Conservation (phyloP, 2,113 vertebrate genomes). For the Psilopogon haemacephalus region DNA sequence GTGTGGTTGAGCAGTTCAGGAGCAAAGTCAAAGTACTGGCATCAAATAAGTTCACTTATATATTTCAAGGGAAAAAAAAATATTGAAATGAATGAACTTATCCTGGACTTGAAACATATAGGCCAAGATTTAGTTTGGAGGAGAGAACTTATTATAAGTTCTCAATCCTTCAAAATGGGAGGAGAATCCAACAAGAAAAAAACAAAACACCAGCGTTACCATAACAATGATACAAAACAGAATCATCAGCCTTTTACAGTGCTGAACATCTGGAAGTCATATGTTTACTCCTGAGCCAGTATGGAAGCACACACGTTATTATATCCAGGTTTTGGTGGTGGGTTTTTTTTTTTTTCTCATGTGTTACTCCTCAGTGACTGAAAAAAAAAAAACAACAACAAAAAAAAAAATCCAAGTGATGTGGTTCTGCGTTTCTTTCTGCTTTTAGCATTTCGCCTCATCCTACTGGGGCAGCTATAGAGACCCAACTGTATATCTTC, state of each 20-base stretch:
- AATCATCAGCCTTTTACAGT: neutral
- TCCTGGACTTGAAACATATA: neutral
- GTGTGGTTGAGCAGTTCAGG: neutral
- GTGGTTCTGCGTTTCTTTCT: neutral
- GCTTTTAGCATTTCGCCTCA: neutral
- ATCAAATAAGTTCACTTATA: neutral
- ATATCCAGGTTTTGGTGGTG: neutral
- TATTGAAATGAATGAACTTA: neutral
- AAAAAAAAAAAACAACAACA: too few species aligned
- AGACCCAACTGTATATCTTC: neutral
- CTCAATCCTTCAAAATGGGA: neutral
- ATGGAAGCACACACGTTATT: neutral
- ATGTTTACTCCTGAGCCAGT: neutral
- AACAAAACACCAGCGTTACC: neutral
- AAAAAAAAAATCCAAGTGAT: neutral
- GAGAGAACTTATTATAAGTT: neutral
- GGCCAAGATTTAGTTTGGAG: neutral
- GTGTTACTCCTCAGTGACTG: neutral
- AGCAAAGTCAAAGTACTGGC: neutral
- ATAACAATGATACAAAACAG: neutral
- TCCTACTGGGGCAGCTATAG: neutral
- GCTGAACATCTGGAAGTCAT: neutral
- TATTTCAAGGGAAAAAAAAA: neutral
- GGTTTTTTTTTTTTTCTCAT: neutral
- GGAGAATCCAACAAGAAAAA: fast-evolving